Percentiles rank a stretch among this genome's conserved stretches.
Evolutionary conservation across 2,113 vertebrate species (phyloP).

Genomic region (Struthio camelus): DNA sequence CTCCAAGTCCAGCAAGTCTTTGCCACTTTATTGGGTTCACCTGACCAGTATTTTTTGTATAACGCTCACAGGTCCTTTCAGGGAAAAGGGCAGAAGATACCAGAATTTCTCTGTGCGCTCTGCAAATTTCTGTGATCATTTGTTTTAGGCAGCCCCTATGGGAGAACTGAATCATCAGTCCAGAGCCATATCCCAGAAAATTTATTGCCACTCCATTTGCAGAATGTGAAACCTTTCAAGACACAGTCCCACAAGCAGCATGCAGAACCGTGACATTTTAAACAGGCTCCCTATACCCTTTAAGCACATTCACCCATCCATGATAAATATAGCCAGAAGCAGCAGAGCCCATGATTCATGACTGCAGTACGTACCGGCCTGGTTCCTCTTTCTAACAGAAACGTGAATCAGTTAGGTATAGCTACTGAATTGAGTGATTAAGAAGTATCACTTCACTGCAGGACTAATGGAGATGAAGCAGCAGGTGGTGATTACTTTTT

Average conservation of each 20-base stretch:
- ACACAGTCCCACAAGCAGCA: neutral
- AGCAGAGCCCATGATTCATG: neutral
- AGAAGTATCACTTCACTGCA: neutral
- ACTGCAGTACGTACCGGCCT: neutral
- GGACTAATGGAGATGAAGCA: neutral
- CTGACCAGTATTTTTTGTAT: neutral
- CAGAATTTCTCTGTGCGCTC: neutral
- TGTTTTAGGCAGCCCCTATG: neutral
- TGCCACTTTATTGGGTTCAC: neutral
- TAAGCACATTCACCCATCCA: too few species aligned
- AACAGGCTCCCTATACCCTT: neutral
- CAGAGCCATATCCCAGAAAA: neutral
- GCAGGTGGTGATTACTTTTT: neutral
- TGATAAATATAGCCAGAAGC: slow-evolving; percentile 31
- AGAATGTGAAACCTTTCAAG: neutral
- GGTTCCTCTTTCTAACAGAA: slow-evolving; percentile 10
- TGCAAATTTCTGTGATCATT: neutral
- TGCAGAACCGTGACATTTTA: neutral
- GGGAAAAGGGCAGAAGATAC: neutral
- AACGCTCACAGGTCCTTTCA: neutral
- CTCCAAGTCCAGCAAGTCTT: neutral
- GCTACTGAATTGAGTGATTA: slow-evolving; percentile 7
- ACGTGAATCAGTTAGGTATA: slow-evolving; percentile 1
- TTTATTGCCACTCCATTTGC: neutral
- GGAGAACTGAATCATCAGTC: neutral